These are phyloP conservation scores for Lucilia cuprina DNA, from an alignment of 1,140 invertebrate species.

Conservation along the genomic window DNA sequence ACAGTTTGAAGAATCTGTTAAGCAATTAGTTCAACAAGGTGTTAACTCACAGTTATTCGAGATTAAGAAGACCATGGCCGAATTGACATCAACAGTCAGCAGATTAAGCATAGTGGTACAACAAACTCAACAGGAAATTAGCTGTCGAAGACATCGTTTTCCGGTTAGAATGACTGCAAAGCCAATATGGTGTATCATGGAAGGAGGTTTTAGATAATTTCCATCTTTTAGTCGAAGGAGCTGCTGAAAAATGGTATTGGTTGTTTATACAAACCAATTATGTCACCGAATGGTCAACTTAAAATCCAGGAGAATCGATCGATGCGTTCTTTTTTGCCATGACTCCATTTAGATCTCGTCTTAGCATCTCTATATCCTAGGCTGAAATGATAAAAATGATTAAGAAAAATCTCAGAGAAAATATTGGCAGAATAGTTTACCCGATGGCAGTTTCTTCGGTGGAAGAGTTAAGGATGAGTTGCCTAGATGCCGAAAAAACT, in stretches of 20 bases:
- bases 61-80: neutral
- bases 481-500: neutral
- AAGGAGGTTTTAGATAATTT: neutral
- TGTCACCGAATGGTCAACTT: neutral
- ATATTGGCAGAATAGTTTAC: neutral
- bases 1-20: neutral
- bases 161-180: neutral
- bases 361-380: neutral
- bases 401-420: neutral
- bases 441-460: neutral
- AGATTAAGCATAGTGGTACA: neutral
- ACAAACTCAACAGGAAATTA: neutral
- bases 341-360: neutral
- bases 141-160: neutral
- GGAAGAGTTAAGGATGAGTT: neutral
- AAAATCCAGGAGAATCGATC: neutral
- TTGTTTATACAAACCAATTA: neutral
- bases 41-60: neutral
- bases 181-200: neutral
- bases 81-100: neutral
- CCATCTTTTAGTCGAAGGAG: neutral
- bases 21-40: neutral
- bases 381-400: neutral
- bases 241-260: neutral
- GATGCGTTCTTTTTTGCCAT: neutral